Percentiles rank a stretch among this genome's conserved stretches.
Conservation (phyloP, 1,140 invertebrate genomes). For the Bombus haemorrhoidalis region DNA sequence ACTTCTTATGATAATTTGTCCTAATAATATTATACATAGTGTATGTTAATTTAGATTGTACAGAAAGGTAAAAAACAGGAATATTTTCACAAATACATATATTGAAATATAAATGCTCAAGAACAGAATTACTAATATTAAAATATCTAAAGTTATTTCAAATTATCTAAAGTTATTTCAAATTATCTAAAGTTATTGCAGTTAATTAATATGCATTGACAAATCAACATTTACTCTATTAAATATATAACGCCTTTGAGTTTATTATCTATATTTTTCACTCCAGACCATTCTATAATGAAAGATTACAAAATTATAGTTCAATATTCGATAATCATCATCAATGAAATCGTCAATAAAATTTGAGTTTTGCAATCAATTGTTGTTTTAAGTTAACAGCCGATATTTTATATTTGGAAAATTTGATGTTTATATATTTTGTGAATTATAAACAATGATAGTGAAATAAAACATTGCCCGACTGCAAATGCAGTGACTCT, state of each 20-base stretch:
- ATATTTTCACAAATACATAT: background rate
- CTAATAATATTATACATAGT: conserved; percentile 30
- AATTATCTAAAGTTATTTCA: background rate
- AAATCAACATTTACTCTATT: background rate
- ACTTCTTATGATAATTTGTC: conserved; percentile 11
- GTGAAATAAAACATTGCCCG: conserved; percentile 65
- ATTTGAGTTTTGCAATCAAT: background rate
- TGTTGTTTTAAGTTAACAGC: background rate
- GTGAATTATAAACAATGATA: conserved; percentile 30
- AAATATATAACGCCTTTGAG: background rate
- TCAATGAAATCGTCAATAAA: background rate
- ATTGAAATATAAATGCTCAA: background rate
- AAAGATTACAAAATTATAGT: background rate
- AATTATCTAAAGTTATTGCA: background rate
- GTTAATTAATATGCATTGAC: background rate
- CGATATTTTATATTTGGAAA: background rate
- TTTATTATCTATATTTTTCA: background rate
- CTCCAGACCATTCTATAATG: background rate
- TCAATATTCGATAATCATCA: background rate
- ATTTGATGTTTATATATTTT: background rate
- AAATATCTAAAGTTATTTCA: background rate
- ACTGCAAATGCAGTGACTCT: conserved; percentile 81
- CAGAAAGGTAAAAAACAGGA: background rate
- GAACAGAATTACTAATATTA: background rate
- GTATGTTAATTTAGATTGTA: conserved; percentile 10